Evolutionary conservation across 1,140 invertebrate species (phyloP), one percentile per base, ranked within the genome.

Genomic region (Papilio xuthus): DNA sequence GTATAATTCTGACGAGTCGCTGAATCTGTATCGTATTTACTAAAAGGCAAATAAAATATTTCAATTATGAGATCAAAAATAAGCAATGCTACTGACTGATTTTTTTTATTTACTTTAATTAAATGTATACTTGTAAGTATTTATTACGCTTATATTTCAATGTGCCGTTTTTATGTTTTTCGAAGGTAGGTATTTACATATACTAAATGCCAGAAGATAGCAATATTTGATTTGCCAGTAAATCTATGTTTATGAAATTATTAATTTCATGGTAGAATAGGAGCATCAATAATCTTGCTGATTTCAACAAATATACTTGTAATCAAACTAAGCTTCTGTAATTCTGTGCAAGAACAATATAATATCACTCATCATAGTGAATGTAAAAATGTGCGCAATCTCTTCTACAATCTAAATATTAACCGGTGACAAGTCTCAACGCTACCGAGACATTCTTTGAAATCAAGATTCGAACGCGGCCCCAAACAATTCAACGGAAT

Each of bases 401-500:
- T 28, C 4, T 23, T 63, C 12, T 63, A 63, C 4, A 28, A 12
- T 63, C 26, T 28, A 15, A 28, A 63, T 28, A 63, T 67, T 73
- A 73, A 73, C 12, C 50, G 42, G 37, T 23, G 26, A 67, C 60
- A 32, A 67, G 60, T 32, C 13, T 67, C 12, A 67, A 28, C 20
- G 42, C 20, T 26, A 3, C 18, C 2, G 20, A 44, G 71, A 47
- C 41, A 73, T 73, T 42, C 13, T 23, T 26, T 13, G 71, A 23
- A 47, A 28, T 23, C 6, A 47, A 32, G 42, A 73, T 73, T 7
- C 71, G 41, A 44, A 73, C 37, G n/a, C 37, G 71, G 71, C 42
- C 42, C 23, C 80, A 75, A 87, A 84, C 84, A 85, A 85, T 86
- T 79, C 79, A 47, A 77, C 23, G 67, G 67, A 79, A 85, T 85